Conservation (phyloP, 2,797 vertebrate species). For the Pangasius macronema region DNA sequence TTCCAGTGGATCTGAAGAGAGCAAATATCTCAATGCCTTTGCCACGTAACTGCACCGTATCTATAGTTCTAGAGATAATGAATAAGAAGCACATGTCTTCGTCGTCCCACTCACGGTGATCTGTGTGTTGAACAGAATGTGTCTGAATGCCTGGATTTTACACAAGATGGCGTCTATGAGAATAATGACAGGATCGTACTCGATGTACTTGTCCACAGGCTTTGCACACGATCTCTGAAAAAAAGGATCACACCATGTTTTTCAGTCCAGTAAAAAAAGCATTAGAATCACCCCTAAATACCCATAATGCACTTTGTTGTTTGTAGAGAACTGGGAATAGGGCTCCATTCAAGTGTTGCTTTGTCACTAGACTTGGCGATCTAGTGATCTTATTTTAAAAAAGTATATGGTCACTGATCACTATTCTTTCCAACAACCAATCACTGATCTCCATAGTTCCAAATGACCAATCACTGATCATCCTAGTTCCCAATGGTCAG, state of each 20-base stretch:
- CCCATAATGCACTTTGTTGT: not conserved
- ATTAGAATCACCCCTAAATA: not conserved
- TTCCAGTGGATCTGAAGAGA: slow-evolving; percentile 92
- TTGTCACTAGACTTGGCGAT: not conserved
- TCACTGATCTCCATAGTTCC: not conserved
- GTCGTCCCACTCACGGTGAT: slow-evolving; percentile 83
- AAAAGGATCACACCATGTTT: not conserved
- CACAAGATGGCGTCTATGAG: slow-evolving; percentile 94
- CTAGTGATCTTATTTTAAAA: not conserved
- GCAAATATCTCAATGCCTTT: not conserved
- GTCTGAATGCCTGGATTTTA: slow-evolving; percentile 93
- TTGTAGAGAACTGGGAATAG: not conserved
- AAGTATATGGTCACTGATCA: not conserved
- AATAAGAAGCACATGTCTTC: no score
- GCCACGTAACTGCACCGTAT: not conserved
- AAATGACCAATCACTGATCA: not conserved
- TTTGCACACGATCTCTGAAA: slow-evolving; percentile 90
- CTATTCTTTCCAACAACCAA: no score
- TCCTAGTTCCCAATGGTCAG: no score
- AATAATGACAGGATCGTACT: slow-evolving; percentile 97
- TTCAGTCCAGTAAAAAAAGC: no score
- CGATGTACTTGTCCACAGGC: slow-evolving; percentile 97
- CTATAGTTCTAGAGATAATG: not conserved
- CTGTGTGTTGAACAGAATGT: slow-evolving; percentile 94
- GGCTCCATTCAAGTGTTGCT: not conserved